Evolutionary conservation across 2,888 invertebrate species (phyloP).

Genomic region (Thelaira solivaga): DNA sequence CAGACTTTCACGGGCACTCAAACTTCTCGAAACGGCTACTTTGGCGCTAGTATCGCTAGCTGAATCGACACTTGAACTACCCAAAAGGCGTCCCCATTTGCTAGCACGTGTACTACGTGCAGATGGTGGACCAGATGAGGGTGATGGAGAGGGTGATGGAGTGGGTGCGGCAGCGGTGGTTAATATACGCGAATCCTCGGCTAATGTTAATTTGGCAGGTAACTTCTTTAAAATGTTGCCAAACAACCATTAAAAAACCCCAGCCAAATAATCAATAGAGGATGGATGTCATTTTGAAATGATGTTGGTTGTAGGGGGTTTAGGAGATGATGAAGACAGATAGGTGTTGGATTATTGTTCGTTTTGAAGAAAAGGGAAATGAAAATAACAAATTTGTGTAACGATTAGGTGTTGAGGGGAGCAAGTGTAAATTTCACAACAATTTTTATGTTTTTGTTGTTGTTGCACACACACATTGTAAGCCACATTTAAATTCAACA

Average conservation of each 20-base stretch:
- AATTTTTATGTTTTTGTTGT: conserved; percentile 10
- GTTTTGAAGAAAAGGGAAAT: conserved; percentile 1
- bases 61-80: conserved; percentile 87
- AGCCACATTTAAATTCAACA: conserved; percentile 34
- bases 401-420: not conserved
- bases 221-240: conserved; percentile 74
- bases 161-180: conserved; percentile 76
- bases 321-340: not conserved
- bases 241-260: conserved; percentile 7
- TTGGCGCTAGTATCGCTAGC: conserved; percentile 81
- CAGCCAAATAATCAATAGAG: conserved; percentile 5
- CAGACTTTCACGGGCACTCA: conserved; percentile 79
- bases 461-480: conserved; percentile 11
- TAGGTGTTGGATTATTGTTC: not conserved
- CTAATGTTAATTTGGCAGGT: conserved; percentile 77
- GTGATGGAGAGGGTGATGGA: conserved; percentile 77
- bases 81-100: conserved; percentile 90
- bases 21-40: conserved; percentile 79
- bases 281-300: not conserved
- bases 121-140: conserved; percentile 78
- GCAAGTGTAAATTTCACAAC: not conserved
- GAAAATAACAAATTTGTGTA: conserved; percentile 13
- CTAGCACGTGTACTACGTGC: conserved; percentile 80
- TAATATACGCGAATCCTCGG: conserved; percentile 77
- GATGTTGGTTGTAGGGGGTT: not conserved